Base-by-base conservation (phyloP, 1,140 invertebrate species). In the Polyergus mexicanus region DNA sequence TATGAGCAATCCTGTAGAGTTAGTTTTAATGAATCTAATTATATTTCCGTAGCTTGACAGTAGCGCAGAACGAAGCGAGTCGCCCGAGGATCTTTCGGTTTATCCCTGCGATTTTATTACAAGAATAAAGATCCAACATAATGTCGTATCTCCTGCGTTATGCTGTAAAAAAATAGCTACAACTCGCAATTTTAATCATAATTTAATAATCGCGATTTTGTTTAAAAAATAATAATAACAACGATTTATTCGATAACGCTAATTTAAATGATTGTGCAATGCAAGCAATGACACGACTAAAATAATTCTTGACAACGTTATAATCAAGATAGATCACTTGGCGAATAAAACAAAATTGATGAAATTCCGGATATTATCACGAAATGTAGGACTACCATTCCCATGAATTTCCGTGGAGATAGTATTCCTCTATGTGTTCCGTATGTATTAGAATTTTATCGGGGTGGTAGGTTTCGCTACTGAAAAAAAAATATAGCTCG, bases 1-100 rank as follows among this genome's bases (percentile, higher is more conserved):
- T 74, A 83, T 72, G 38, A 83, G 38, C 54, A 47, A 54, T 56
- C 11, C 38, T 69, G 76, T 75, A 71, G 78, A 86, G 84, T 78
- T 78, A 84, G 78, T 90, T 87, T 89, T 85, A 89, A 90, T 71
- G 81, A 90, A 89, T 86, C 65, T 63, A 86, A 90, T 90, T 89
- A 89, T 56, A 69, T 68, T 35, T 35, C 54, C 19, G n/a, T 72
- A 56, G 56, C 69, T 69, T 22, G 54, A 38, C n/a, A 58, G 47
- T 47, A 41, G 51, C 68, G 44, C 25, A 13, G 19, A 22, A 62
- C 44, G 62, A 74, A 87, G 84, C 66, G 74, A 89, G 47, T 87
- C 78, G 86, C 78, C 44, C 13, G 58, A 85, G 77, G 68, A 90
- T 85, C 86, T 89, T 87, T 77, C 56, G 54, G 25, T 74, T 72